phyloP scores from a whole-genome alignment of 2,113 vertebrate genomes.

The Prietella phreatophila region DNA sequence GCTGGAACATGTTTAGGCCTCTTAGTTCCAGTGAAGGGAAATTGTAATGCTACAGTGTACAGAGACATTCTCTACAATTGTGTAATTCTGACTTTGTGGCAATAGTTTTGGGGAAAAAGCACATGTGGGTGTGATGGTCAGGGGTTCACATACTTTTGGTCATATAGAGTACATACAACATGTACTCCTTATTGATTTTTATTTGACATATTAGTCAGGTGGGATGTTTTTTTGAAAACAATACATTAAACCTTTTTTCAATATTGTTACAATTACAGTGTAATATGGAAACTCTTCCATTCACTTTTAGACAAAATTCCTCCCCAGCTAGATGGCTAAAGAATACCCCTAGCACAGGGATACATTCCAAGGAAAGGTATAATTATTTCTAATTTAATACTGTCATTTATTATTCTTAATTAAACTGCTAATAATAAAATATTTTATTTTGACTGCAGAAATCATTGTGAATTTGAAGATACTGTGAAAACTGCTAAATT shows the following conservation, averaged over 20 bases:
- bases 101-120: no score
- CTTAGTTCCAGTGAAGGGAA: no score
- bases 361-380: background rate
- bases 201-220: background rate
- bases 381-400: no score
- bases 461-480: background rate
- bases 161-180: background rate
- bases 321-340: no score
- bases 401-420: background rate
- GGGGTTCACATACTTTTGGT: no score
- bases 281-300: background rate
- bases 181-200: background rate
- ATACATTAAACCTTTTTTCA: background rate
- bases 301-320: slow-evolving; percentile 1
- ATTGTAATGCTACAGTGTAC: no score
- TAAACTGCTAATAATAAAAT: background rate
- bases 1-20: no score
- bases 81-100: no score
- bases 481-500: background rate
- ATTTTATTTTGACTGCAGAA: background rate
- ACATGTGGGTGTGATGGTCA: no score
- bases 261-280: background rate
- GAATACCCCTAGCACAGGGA: background rate
- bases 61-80: no score
- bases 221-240: background rate